These are phyloP conservation scores for Rhinogobius similis DNA, from an alignment of 2,113 vertebrate genomes.

Conservation along the genomic window DNA sequence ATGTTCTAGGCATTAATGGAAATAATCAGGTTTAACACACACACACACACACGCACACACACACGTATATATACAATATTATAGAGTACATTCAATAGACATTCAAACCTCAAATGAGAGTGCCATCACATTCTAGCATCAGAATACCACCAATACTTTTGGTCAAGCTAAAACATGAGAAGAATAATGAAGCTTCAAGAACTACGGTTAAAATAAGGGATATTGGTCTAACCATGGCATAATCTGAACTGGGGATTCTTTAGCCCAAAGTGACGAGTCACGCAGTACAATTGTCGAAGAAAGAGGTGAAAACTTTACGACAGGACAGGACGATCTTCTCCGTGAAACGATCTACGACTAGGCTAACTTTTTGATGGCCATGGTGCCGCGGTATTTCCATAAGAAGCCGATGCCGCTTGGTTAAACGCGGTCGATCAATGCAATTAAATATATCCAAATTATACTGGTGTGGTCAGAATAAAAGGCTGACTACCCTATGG, in stretches of 20 bases:
- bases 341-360: conserved; percentile 45
- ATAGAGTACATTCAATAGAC: no score
- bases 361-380: background rate
- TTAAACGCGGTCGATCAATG: background rate
- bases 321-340: background rate
- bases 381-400: background rate
- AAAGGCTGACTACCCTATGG: conserved; percentile 58
- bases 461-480: conserved; percentile 40
- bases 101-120: no score
- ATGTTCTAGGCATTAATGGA: no score
- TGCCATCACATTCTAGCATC: no score
- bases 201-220: no score
- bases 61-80: no score
- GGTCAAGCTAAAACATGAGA: background rate
- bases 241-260: conserved; percentile 7
- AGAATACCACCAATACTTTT: no score
- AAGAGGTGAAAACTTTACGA: conserved; percentile 25
- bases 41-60: no score
- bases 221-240: background rate
- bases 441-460: background rate
- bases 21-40: no score
- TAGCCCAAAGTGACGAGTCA: conserved; percentile 25
- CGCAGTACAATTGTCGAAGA: background rate
- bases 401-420: background rate
- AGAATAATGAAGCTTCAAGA: no score